These are phyloP conservation scores for Coelopa pilipes DNA, from an alignment of 2,888 invertebrate species.

Conservation along the genomic window DNA sequence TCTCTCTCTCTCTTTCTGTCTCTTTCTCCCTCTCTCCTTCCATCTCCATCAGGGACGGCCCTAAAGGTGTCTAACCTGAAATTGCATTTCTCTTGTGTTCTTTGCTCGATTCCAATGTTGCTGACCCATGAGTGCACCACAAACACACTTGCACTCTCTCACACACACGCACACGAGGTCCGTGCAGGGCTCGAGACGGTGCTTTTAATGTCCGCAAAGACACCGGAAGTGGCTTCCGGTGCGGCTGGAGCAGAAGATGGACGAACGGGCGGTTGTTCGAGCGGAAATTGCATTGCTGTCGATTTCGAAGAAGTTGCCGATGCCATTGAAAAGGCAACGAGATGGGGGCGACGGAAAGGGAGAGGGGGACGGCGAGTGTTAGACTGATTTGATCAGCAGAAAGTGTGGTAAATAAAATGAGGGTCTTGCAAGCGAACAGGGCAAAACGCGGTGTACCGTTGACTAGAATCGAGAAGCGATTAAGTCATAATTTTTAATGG, in stretches of 20 bases:
- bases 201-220: constrained; percentile 24
- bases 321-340: neutral
- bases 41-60: neutral
- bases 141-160: neutral
- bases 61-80: constrained; percentile 24
- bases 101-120: constrained; percentile 8
- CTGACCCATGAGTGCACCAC: constrained; percentile 4
- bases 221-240: constrained; percentile 20
- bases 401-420: no score
- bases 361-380: neutral
- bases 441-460: no score
- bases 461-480: no score
- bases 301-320: constrained; percentile 5
- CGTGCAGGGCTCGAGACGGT: neutral
- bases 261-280: constrained; percentile 15
- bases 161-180: neutral
- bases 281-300: constrained; percentile 30
- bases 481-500: no score
- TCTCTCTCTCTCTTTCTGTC: neutral
- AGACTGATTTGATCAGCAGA: neutral
- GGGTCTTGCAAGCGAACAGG: no score
- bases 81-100: constrained; percentile 9
- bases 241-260: neutral
- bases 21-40: neutral
- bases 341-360: neutral